Evolutionary conservation across 2,797 vertebrate species (phyloP).

Genomic region (Hemibagrus guttatus): DNA sequence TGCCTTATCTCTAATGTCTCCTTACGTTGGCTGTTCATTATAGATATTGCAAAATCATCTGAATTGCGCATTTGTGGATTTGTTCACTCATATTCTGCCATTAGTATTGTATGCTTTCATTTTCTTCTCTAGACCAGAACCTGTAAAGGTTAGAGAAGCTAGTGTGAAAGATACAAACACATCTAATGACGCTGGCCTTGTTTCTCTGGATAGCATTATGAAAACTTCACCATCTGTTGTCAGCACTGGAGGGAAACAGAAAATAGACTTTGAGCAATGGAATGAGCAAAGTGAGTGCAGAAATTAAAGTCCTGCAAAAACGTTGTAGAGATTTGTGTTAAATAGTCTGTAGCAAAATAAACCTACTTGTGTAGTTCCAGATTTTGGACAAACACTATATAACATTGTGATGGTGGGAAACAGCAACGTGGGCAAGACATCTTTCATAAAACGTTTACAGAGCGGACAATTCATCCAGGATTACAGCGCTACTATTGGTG

Average conservation of each 20-base stretch:
- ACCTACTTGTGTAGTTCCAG: constrained; percentile 42
- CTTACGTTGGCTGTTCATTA: background rate
- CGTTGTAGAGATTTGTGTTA: background rate
- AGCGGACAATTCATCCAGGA: constrained; percentile 73
- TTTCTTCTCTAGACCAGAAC: constrained; percentile 16
- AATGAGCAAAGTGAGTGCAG: constrained; percentile 33
- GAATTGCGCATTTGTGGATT: background rate
- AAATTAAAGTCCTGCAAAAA: background rate
- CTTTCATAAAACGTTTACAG: constrained; percentile 83
- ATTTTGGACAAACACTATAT: constrained; percentile 66
- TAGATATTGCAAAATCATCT: background rate
- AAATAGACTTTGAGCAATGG: constrained; percentile 34
- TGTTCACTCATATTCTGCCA: background rate
- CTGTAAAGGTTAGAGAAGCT: constrained; percentile 1
- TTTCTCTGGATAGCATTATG: constrained; percentile 37
- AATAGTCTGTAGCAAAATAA: background rate
- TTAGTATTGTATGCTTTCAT: background rate
- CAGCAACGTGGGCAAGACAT: constrained; percentile 89
- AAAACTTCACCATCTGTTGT: constrained; percentile 14
- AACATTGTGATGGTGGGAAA: constrained; percentile 88
- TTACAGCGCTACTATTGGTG: constrained; percentile 83
- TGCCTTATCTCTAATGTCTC: background rate
- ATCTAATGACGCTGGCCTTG: constrained; percentile 13
- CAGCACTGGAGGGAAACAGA: constrained; percentile 21
- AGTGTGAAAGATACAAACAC: constrained; percentile 3